Evolutionary conservation across 2,797 vertebrate species (phyloP).

Genomic region (Dendrocincla fuliginosa): DNA sequence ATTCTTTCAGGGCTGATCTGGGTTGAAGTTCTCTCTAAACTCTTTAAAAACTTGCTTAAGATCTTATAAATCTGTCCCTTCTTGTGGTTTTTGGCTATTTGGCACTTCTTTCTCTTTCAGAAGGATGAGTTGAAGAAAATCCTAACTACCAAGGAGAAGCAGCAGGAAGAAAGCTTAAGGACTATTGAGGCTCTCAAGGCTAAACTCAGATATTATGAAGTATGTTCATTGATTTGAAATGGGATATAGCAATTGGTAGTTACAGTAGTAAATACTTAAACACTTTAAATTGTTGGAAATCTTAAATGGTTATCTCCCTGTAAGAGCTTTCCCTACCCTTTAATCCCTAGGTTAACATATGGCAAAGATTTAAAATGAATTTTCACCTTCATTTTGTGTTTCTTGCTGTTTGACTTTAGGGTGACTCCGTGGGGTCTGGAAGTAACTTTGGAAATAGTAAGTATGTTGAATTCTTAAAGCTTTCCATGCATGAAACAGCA

Average conservation of each 20-base stretch:
- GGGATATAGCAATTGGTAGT: not conserved
- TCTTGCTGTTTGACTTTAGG: constrained; percentile 60
- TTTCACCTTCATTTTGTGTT: not conserved
- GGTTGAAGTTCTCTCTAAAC: not conserved
- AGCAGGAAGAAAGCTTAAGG: constrained; percentile 87
- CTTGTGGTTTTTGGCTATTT: not conserved
- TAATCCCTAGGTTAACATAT: fast-evolving
- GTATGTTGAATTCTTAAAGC: not conserved
- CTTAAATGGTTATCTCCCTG: not conserved
- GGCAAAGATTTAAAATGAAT: not conserved
- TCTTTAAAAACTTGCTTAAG: not conserved
- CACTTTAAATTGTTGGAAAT: not conserved
- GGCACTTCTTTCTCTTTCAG: constrained; percentile 71
- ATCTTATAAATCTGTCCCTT: not conserved
- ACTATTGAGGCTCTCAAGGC: constrained; percentile 88
- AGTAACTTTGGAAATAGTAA: constrained; percentile 67
- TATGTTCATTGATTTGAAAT: constrained; percentile 50
- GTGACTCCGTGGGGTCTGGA: constrained; percentile 65
- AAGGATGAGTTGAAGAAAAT: constrained; percentile 88
- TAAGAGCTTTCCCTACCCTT: not conserved
- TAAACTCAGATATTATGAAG: constrained; percentile 89
- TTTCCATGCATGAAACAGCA: not conserved
- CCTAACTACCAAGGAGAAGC: constrained; percentile 83
- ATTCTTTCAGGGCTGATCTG: not conserved
- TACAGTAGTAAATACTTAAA: not conserved